phyloP scores from a whole-genome alignment of 2,888 invertebrate species.

The Teinopalpus imperialis region DNA sequence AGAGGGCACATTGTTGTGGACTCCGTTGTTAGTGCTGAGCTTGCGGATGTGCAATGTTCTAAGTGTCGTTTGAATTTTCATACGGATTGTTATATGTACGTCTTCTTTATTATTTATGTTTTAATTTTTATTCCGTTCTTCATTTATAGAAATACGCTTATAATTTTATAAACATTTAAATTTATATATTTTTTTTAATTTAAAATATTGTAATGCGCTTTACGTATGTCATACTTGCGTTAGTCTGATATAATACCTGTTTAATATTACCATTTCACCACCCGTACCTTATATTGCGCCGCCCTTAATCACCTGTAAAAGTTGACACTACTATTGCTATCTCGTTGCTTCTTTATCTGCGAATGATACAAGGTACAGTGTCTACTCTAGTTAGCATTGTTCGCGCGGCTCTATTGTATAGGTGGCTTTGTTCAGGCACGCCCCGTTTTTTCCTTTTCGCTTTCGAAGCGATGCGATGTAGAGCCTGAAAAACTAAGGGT shows the following conservation, averaged over 20 bases:
- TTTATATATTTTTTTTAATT: no score
- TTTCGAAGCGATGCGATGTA: conserved; percentile 58
- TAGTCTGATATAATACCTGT: conserved; percentile 10
- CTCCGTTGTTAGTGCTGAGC: conserved; percentile 77
- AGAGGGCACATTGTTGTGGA: conserved; percentile 81
- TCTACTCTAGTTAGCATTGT: conserved; percentile 75
- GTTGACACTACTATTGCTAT: conserved; percentile 42
- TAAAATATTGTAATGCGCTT: no score
- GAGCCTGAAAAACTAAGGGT: conserved; percentile 47
- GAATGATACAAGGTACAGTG: conserved; percentile 66
- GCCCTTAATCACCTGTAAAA: conserved; percentile 15
- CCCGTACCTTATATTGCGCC: no score
- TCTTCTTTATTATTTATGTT: conserved; percentile 21
- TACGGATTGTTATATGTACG: conserved; percentile 51
- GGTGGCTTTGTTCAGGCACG: conserved; percentile 74
- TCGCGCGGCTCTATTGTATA: conserved; percentile 66
- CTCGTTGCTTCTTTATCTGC: conserved; percentile 70
- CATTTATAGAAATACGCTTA: not conserved
- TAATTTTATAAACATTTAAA: no score
- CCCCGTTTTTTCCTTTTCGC: conserved; percentile 73
- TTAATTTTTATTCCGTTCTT: conserved; percentile 6
- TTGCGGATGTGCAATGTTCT: conserved; percentile 76
- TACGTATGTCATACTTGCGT: not conserved
- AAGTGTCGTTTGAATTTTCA: conserved; percentile 74
- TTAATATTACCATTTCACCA: no score